phyloP scores from a whole-genome alignment of 1,140 invertebrate genomes.

The Leptestheria dahalacensis region DNA sequence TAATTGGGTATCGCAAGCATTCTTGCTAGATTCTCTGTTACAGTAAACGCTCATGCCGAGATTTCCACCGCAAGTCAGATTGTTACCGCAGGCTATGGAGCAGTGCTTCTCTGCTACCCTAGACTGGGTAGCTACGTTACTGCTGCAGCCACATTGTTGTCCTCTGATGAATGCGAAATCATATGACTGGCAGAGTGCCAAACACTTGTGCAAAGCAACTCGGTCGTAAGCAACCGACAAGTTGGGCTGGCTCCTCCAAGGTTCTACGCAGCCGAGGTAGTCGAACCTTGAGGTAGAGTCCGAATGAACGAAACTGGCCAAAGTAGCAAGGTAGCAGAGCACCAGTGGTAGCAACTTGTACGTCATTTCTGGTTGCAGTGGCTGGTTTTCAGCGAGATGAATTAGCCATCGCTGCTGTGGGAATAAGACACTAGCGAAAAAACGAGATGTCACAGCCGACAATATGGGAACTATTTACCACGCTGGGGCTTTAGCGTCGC shows the following conservation, averaged over 20 bases:
- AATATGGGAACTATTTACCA: too few species aligned
- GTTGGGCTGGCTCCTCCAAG: not conserved
- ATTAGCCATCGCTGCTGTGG: too few species aligned
- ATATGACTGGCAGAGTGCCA: not conserved
- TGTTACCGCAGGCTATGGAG: not conserved
- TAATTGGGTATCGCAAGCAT: not conserved
- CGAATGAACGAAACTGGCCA: too few species aligned
- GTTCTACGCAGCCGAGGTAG: not conserved
- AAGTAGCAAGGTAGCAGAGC: too few species aligned
- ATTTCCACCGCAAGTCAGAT: not conserved
- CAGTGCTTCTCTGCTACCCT: not conserved
- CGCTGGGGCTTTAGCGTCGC: too few species aligned
- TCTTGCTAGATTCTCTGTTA: not conserved
- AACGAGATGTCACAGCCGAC: too few species aligned
- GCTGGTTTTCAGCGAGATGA: too few species aligned
- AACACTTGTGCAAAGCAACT: not conserved
- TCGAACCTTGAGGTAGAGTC: too few species aligned
- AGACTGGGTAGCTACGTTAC: not conserved
- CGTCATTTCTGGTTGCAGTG: too few species aligned
- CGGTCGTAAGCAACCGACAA: not conserved
- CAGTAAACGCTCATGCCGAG: not conserved
- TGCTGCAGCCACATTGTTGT: not conserved
- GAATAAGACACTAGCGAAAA: too few species aligned
- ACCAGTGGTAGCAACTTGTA: too few species aligned
- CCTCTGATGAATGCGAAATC: not conserved